Percentiles rank a stretch among this genome's conserved stretches.
Conservation (phyloP, 2,113 vertebrate species). For the Channa argus region DNA sequence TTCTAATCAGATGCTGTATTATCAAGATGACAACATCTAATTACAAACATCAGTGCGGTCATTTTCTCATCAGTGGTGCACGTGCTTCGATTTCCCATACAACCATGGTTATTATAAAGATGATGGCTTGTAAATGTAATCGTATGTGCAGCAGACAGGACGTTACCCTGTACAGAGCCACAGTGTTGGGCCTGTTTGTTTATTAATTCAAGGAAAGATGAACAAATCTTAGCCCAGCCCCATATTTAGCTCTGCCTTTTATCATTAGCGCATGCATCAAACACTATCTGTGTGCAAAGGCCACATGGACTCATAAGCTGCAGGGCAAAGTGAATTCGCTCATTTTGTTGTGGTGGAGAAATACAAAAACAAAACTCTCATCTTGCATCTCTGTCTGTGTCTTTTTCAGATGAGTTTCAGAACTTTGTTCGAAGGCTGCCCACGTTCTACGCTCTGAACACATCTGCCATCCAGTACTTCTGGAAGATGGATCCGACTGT, state of each 20-base stretch:
- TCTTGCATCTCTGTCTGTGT: slow-evolving; percentile 20
- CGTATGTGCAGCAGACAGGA: slow-evolving; percentile 4
- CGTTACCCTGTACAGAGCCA: not conserved
- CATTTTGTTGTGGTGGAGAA: slow-evolving; percentile 21
- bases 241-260: slow-evolving; percentile 53
- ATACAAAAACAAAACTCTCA: not conserved
- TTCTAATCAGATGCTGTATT: slow-evolving; percentile 66
- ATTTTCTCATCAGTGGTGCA: slow-evolving; percentile 64
- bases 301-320: too few relatives aligned
- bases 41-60: slow-evolving; percentile 57
- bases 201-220: slow-evolving; percentile 27
- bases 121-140: slow-evolving; percentile 52
- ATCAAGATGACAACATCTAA: slow-evolving; percentile 70
- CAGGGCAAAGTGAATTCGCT: slow-evolving; percentile 27
- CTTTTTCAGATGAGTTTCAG: slow-evolving; percentile 85
- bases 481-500: slow-evolving; percentile 83
- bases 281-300: slow-evolving; percentile 27
- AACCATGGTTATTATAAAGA: slow-evolving; percentile 20
- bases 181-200: slow-evolving; percentile 36
- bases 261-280: slow-evolving; percentile 48
- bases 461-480: slow-evolving; percentile 84
- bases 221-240: not conserved
- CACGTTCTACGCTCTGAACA: slow-evolving; percentile 83
- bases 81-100: slow-evolving; percentile 59
- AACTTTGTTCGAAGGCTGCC: slow-evolving; percentile 85